phyloP scores from a whole-genome alignment of 2,888 invertebrate genomes.

The Limnephilus auricula region DNA sequence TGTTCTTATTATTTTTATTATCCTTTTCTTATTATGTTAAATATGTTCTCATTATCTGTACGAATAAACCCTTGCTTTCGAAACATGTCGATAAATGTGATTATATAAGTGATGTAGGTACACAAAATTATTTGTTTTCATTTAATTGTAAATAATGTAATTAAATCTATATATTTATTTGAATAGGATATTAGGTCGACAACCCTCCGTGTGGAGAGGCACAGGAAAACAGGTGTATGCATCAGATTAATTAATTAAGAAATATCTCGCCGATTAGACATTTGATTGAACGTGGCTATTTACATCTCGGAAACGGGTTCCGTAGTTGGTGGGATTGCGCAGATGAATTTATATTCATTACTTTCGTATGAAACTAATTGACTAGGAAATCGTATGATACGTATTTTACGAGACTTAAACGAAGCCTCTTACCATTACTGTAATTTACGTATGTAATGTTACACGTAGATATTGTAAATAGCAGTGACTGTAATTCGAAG shows the following conservation, averaged over 20 bases:
- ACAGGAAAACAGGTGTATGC: not conserved
- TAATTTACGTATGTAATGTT: not conserved
- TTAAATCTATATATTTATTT: not conserved
- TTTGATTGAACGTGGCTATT: conserved; percentile 17
- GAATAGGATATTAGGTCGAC: not conserved
- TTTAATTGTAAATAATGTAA: not conserved
- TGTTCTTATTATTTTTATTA: too few relatives aligned
- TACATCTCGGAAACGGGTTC: conserved; percentile 24
- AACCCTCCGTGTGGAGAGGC: not conserved
- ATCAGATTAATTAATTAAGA: conserved; percentile 31
- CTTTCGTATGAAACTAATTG: not conserved
- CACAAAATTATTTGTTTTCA: too few relatives aligned
- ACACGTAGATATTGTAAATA: too few relatives aligned
- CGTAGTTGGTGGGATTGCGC: not conserved
- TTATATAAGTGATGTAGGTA: too few relatives aligned
- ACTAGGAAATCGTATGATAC: not conserved
- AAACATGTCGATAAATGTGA: too few relatives aligned
- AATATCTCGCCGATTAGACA: conserved; percentile 24
- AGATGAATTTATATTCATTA: not conserved
- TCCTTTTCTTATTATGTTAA: too few relatives aligned
- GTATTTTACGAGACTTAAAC: not conserved
- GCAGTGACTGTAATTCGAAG: too few relatives aligned
- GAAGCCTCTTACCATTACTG: not conserved
- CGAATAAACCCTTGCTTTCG: too few relatives aligned
- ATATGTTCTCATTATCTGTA: too few relatives aligned